These are phyloP conservation scores for Acanthochromis polyacanthus DNA, from an alignment of 2,113 vertebrate genomes.

Conservation along the genomic window DNA sequence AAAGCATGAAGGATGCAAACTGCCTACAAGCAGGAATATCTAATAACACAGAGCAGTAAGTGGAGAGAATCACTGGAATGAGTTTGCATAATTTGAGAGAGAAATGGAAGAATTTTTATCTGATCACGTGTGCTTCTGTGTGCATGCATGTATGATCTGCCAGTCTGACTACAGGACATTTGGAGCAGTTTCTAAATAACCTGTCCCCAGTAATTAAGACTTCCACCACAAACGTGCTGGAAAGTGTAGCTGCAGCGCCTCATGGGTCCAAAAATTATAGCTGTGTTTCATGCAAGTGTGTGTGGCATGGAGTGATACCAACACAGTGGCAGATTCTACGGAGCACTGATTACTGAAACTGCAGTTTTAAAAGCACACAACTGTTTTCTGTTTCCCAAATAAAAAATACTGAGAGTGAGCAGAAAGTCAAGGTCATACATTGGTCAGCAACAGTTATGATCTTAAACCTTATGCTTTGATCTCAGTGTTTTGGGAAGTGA, in stretches of 20 bases:
- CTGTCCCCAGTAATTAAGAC: constrained; percentile 69
- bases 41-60: background rate
- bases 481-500: too few relatives aligned
- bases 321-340: constrained; percentile 2
- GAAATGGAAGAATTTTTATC: background rate
- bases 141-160: background rate
- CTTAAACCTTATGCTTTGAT: too few relatives aligned
- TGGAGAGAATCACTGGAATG: background rate
- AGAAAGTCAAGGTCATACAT: background rate
- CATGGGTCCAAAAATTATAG: constrained; percentile 53
- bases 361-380: background rate
- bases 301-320: constrained; percentile 11
- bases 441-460: too few relatives aligned
- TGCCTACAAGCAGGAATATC: constrained; percentile 1
- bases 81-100: constrained; percentile 14
- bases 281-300: background rate
- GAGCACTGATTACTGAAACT: constrained; percentile 1
- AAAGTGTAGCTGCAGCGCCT: constrained; percentile 38
- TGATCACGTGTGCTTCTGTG: constrained; percentile 6
- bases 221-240: constrained; percentile 47
- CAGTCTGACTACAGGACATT: constrained; percentile 50
- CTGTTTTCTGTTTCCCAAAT: background rate
- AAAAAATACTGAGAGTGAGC: background rate
- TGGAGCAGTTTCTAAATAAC: constrained; percentile 63
- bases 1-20: constrained; percentile 5